Evolutionary conservation across 2,888 invertebrate species (phyloP).

Genomic region (Meteorus cinctellus): DNA sequence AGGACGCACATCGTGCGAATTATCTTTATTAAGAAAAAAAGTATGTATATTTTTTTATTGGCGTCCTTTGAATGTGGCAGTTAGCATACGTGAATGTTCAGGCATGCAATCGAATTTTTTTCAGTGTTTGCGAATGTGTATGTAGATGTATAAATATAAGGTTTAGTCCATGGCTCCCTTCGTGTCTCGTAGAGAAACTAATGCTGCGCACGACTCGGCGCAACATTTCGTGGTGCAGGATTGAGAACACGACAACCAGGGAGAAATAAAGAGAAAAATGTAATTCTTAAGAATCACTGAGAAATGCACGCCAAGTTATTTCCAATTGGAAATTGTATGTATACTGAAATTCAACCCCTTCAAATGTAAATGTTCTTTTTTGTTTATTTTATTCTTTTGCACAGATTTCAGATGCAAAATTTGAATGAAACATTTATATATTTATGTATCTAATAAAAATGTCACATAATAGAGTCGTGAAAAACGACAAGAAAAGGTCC

Average conservation of each 20-base stretch:
- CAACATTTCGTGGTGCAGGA: slow-evolving; percentile 24
- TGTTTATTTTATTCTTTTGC: background rate
- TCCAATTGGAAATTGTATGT: background rate
- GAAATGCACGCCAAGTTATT: slow-evolving; percentile 14
- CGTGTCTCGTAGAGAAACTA: slow-evolving; percentile 19
- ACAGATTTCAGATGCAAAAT: background rate
- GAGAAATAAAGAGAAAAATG: slow-evolving; percentile 1
- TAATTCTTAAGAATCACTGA: slow-evolving; percentile 19
- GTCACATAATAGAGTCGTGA: slow-evolving; percentile 8
- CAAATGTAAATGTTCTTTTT: background rate
- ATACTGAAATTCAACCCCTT: background rate
- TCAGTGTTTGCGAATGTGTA: background rate
- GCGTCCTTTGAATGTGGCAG: background rate
- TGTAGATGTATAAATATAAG: background rate
- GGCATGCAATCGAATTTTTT: slow-evolving; percentile 27
- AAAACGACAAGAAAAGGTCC: background rate
- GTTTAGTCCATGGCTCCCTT: background rate
- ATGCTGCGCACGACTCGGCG: slow-evolving; percentile 21
- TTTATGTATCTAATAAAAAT: background rate
- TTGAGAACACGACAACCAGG: slow-evolving; percentile 6
- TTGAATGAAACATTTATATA: background rate
- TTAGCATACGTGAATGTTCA: slow-evolving; percentile 10
- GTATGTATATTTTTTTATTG: background rate
- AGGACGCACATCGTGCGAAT: slow-evolving; percentile 24
- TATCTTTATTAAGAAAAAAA: background rate